Percentiles rank a stretch among this genome's conserved stretches.
These are phyloP conservation scores for Nymphalis c-album DNA, from an alignment of 2,888 invertebrate genomes.

Conservation along the genomic window DNA sequence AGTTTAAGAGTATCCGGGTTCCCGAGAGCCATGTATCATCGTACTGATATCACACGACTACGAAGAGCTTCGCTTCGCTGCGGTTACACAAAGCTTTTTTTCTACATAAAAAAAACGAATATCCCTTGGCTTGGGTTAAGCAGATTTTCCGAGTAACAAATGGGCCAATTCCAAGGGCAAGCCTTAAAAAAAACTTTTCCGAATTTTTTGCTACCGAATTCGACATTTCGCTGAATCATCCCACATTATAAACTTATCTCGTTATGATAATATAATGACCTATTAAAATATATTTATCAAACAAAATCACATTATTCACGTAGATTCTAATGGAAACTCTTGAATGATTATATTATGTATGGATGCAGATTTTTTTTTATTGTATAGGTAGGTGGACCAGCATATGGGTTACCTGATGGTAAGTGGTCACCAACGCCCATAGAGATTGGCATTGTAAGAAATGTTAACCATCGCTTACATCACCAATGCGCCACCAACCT, in stretches of 20 bases:
- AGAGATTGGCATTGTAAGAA: no score
- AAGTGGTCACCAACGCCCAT: no score
- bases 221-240: background rate
- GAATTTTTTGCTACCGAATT: conserved; percentile 6
- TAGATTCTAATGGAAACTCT: no score
- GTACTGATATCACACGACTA: conserved; percentile 31
- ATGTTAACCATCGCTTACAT: no score
- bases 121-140: conserved; percentile 25
- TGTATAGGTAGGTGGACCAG: no score
- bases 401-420: no score
- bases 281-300: background rate
- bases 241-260: background rate
- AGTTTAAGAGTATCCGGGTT: conserved; percentile 13
- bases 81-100: conserved; percentile 27
- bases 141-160: conserved; percentile 37
- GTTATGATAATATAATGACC: conserved; percentile 9
- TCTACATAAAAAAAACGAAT: conserved; percentile 18
- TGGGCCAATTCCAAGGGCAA: conserved; percentile 52
- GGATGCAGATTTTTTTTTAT: no score
- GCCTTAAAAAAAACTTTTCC: conserved; percentile 45
- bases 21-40: conserved; percentile 26
- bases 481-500: no score
- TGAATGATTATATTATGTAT: no score
- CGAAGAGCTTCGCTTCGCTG: conserved; percentile 24
- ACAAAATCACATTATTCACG: no score